These are phyloP conservation scores for Lepilemur septentrionalis DNA, from an alignment of 2,797 vertebrate genomes.

Conservation along the genomic window DNA sequence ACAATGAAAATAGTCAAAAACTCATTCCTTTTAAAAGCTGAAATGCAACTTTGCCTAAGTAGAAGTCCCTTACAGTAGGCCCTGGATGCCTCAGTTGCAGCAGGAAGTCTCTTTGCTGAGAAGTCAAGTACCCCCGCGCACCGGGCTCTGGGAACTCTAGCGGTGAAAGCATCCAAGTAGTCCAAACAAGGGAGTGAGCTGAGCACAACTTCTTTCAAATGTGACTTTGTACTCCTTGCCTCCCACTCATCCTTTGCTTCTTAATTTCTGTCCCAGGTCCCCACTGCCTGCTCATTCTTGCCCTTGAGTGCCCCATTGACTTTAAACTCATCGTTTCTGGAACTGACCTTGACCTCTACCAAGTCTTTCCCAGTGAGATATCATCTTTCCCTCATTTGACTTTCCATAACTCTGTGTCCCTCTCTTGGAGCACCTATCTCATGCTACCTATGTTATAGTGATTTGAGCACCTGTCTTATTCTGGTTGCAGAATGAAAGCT, in stretches of 20 bases:
- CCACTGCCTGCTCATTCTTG: neutral
- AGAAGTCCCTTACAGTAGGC: neutral
- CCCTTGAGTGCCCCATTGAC: neutral
- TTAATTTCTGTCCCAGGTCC: neutral
- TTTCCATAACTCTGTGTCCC: neutral
- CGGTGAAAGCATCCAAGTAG: neutral
- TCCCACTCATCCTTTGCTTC: neutral
- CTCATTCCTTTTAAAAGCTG: neutral
- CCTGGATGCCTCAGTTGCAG: too few relatives aligned
- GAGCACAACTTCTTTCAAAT: neutral
- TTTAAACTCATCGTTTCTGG: neutral
- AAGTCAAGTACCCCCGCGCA: neutral
- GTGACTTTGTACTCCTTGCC: neutral
- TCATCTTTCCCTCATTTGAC: neutral
- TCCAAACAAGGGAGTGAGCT: neutral
- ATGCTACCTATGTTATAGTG: accelerated
- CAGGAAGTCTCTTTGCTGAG: neutral
- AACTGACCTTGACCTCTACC: neutral
- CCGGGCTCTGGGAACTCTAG: neutral
- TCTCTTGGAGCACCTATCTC: neutral
- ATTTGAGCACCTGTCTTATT: neutral
- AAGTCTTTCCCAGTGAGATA: neutral
- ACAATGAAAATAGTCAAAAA: neutral
- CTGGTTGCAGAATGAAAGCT: neutral
- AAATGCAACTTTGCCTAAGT: neutral